Base-by-base conservation (phyloP, 2,113 vertebrate genomes). In the Miniopterus natalensis region DNA sequence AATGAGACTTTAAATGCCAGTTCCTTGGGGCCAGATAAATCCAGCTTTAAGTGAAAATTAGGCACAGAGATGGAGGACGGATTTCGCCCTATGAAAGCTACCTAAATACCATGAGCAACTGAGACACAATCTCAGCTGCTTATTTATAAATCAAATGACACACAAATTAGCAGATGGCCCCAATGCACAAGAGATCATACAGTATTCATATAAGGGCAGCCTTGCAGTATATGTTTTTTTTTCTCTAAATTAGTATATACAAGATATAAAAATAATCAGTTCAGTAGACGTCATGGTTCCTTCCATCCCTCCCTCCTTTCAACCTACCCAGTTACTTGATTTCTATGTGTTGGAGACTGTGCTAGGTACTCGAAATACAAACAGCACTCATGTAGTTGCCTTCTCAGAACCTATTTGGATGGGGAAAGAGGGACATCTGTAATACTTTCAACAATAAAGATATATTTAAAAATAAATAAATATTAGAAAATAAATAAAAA, bases 1-100 rank as follows among this genome's bases (percentile, higher is more conserved):
- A 97, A 98, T 97, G 97, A 97, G 98, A 98, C 96, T 98, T 99
- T 98, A 97, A 98, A 98, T 97, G 92, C 84, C 96, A 95, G 59
- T 96, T 98, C 94, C 92, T 92, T 97, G 84, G 88, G 94, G 94
- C 97, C 89, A 95, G 96, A 96, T 96, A 98, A 98, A 97, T 74
- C 1, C 63, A 97, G 98, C 93, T 36, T 91, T 51, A 14, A 95
- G 91, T 97, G 97, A 98, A 97, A 97, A 97, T 93, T 61, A 95
- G 0, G 8, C 94, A 91, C 47, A 63, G 93, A 92, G 40, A 93
- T 8, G 0, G 0, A 15, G 0, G 1, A 65, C 71, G 96, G 92
- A 80, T 23, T 96, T 95, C 49, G 42, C 81, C 12, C 8, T 87
- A 74, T 97, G 86, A 92, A 97, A 97, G 92, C 29, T 83, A 31